Base-by-base conservation (phyloP, 2,888 invertebrate species). In the Altica lythri region DNA sequence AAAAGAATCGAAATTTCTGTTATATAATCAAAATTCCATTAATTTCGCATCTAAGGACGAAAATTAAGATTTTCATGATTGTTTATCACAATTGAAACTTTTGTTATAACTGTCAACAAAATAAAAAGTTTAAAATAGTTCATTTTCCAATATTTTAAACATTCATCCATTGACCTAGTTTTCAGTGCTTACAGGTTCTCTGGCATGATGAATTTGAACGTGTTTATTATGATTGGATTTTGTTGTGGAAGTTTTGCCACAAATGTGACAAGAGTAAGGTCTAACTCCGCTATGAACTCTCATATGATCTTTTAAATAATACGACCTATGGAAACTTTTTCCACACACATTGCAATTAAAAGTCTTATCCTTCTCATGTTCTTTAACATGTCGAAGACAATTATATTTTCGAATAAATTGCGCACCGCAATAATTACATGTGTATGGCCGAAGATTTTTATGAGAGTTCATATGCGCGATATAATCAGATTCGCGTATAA, bases 161-260 rank as follows among this genome's bases (percentile, higher is more conserved):
- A 19, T 16, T 10, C 4, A 18, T 16, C 19, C 22, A 18, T 16
- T 13, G 10, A 25, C 34, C 35, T 51, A 89, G 75, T 86, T 86
- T 72, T 92, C 93, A 5, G 91, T 90, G 63, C 89, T 91, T 61
- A 92, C 86, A 27, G 91, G 89, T 75, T 92, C 92, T 46, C 92
- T 79, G 45, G 92, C 91, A 77, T 92, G 92, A 75, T 93, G 93
- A 67, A 92, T 92, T 77, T 89, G 88, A 53, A 92, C 83, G 75
- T 93, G 92, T 75, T 92, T 92, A 70, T 92, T 92, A 70, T 93
- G 92, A 78, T 93, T 93, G 35, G 91, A 91, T 77, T 92, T 92
- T 49, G 92, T 92, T 65, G 90, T 88, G 40, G 91, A 91, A 5
- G 90, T 88, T 77, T 93, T 93, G 19, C 92, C 92, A 75, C 93